Base-by-base conservation (phyloP, 2,888 invertebrate species). In the Cantharis flavilabris region DNA sequence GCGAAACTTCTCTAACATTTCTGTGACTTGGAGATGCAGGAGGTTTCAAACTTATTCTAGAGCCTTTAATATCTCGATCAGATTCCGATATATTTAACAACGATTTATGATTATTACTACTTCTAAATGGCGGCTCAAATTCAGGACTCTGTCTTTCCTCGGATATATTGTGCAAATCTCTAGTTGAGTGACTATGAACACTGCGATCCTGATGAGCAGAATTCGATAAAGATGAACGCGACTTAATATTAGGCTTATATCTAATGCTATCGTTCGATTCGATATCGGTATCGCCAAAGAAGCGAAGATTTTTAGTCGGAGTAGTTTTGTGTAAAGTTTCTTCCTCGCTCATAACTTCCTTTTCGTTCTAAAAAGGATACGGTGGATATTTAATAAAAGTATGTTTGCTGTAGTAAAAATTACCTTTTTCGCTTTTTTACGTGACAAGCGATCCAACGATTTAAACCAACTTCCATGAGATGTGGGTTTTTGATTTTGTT, bases 201-300 rank as follows among this genome's bases (percentile, higher is more conserved):
- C 81, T 80, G 20, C 84, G 82, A 33, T 83, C 81, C 62, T 76
- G 33, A 14, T 76, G 13, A 63, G 65, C 72, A 23, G 73, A 75
- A 70, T 74, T 73, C 13, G 81, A 76, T 67, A 81, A 80, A n/a
- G 71, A 71, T 3, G 84, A 75, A 13, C 83, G 81, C 4, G 81
- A 77, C 81, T 84, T 86, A 23, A 82, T 80, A 5, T 83, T 81
- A 0, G 83, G 79, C 76, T 83, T 83, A 33, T 84, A 83, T 64
- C 85, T 83, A 23, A 89, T 84, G 80, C 92, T 92, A 26, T 90
- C 90, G 85, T 92, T 93, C 11, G 95, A 95, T 83, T 96, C 95
- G 78, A 91, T 90, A 85, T 96, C 95, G 10, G 95, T 95, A 88
- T 96, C 95, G 18, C 95, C 96, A 88, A 96, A 96, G 90, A 95